phyloP scores from a whole-genome alignment of 2,113 vertebrate genomes.

The Cyphomyrus plagiostoma region DNA sequence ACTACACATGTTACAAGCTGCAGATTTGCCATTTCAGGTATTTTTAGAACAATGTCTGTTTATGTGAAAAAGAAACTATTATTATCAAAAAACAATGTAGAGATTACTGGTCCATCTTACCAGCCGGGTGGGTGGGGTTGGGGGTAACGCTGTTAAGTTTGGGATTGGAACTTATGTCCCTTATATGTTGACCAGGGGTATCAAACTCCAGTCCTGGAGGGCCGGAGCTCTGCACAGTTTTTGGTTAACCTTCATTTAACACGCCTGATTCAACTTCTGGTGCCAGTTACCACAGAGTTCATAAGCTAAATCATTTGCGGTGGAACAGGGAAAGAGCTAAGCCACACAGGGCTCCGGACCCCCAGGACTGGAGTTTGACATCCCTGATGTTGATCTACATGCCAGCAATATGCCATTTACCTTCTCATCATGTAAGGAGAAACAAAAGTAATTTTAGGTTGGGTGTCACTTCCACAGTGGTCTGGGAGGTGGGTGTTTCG shows the following conservation, averaged over 20 bases:
- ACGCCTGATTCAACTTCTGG: too few relatives aligned
- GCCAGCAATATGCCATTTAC: neutral
- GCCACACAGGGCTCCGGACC: too few relatives aligned
- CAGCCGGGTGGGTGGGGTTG: neutral
- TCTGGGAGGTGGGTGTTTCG: neutral
- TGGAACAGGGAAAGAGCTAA: too few relatives aligned
- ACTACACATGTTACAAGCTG: too few relatives aligned
- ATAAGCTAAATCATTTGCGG: too few relatives aligned
- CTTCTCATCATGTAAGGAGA: constrained; percentile 34
- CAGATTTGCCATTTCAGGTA: neutral
- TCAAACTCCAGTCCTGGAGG: too few relatives aligned
- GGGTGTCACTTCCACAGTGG: neutral
- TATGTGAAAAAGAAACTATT: constrained; percentile 47
- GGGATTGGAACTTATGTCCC: neutral
- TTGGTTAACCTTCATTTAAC: too few relatives aligned
- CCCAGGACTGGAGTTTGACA: too few relatives aligned
- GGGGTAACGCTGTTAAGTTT: neutral
- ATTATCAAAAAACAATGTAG: constrained; percentile 26
- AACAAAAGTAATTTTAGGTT: constrained; percentile 31
- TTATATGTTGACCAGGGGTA: neutral
- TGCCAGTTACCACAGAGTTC: too few relatives aligned
- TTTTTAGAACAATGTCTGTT: constrained; percentile 29
- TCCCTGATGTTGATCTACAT: neutral
- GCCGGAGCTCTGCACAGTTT: too few relatives aligned
- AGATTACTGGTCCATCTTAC: neutral